Evolutionary conservation across 2,797 vertebrate genomes (phyloP), one percentile per base, ranked within the genome.

Genomic region (Gymnoscopelus microlampas): DNA sequence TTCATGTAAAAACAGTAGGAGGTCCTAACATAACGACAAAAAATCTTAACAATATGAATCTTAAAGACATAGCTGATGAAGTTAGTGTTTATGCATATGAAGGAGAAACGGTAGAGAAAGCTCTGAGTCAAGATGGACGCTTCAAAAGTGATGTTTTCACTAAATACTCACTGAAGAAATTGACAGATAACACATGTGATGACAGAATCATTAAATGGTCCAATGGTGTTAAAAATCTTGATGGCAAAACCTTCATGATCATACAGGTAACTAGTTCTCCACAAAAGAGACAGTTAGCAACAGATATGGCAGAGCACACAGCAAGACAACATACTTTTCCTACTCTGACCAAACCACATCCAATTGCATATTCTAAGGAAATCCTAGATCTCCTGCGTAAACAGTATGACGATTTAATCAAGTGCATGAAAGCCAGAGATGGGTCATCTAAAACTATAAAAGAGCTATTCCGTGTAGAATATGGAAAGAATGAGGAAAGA

Each of bases 401-500:
- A 1, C 80, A 87, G 74, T 62, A 32, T 55, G 0, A 23, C 2
- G 47, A 0, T 14, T 60, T 79, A 54, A 0, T 78, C 44, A 1
- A 77, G 56, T 39, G 0, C 0, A 26, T 81, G 70, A 76, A 74
- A 23, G 3, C 32, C 59, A 62, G 51, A 81, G n/a, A 32, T 60
- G 0, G 23, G n/a, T n/a, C n/a, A n/a, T 9, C 32, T 1, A 66
- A 39, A 49, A 0, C 35, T 5, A 8, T 0, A 39, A 39, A 8
- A 71, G 2, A 1, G 2, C 0, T 64, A 0, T 60, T 81, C 15
- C 73, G 58, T 76, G 19, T 8, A n/a, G 44, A 76, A 7, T 92
- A 79, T 62, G 70, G 73, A n/a, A 90, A 91, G 72, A 55, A 60
- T 47, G 69, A 0, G 7, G 5, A 39, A 39, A 39, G 74, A 5